These are phyloP conservation scores for Andrena dorsata DNA, from an alignment of 2,888 invertebrate genomes.

Conservation along the genomic window DNA sequence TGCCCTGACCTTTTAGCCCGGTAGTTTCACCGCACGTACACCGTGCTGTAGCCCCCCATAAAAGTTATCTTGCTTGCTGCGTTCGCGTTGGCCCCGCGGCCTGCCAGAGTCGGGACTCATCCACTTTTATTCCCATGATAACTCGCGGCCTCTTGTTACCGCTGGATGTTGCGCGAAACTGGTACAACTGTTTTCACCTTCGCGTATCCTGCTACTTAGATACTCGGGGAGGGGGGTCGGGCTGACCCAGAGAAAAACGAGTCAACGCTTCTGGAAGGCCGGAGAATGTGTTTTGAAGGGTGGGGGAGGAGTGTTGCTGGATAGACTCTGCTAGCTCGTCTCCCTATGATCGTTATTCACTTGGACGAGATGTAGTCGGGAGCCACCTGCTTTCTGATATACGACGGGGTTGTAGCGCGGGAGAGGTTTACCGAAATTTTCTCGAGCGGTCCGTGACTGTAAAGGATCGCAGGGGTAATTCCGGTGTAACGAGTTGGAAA, in stretches of 20 bases:
- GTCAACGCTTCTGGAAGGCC: too few relatives aligned
- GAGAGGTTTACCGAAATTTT: constrained; percentile 39
- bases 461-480: constrained; percentile 63
- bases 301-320: neutral
- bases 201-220: neutral
- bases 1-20: constrained; percentile 82
- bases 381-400: constrained; percentile 41
- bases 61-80: constrained; percentile 72
- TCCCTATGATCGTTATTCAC: constrained; percentile 7
- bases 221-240: too few relatives aligned
- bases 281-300: too few relatives aligned
- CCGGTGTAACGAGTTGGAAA: constrained; percentile 76
- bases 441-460: constrained; percentile 31
- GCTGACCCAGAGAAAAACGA: too few relatives aligned
- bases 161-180: constrained; percentile 14
- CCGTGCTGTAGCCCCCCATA: constrained; percentile 70
- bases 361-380: neutral
- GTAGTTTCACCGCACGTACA: constrained; percentile 79
- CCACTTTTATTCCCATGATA: constrained; percentile 66
- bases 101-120: constrained; percentile 64
- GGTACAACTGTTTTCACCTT: constrained; percentile 31
- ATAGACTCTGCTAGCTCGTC: neutral
- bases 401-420: neutral
- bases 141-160: constrained; percentile 40
- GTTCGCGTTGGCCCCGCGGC: constrained; percentile 49